Conservation (phyloP, 2,797 vertebrate species). For the Enteromius anoplus region DNA sequence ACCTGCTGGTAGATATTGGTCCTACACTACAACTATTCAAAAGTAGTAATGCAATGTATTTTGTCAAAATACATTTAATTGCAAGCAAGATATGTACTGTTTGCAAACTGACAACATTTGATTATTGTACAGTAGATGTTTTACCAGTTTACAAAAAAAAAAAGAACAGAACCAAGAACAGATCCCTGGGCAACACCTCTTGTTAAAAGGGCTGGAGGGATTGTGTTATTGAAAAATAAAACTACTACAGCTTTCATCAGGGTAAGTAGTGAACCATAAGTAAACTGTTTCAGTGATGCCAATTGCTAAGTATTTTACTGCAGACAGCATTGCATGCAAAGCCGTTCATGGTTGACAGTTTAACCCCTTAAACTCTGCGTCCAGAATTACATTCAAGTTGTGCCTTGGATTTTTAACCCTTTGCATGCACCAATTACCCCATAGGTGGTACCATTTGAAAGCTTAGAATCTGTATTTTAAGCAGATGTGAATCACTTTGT, state of each 20-base stretch:
- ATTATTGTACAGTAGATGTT: background rate
- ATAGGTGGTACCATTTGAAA: no score
- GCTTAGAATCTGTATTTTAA: no score
- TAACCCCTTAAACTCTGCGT: no score
- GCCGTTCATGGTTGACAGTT: background rate
- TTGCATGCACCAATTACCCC: no score
- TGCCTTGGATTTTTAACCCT: no score
- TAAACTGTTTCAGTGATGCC: background rate
- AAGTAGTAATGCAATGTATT: background rate
- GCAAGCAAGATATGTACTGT: background rate
- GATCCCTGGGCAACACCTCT: background rate
- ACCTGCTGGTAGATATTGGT: background rate
- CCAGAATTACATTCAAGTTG: no score
- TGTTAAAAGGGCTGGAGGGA: background rate
- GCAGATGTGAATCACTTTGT: no score
- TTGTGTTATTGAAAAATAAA: background rate
- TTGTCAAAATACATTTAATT: background rate
- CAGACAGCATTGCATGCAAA: background rate
- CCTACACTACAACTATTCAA: background rate
- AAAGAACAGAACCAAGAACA: background rate
- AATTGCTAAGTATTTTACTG: background rate
- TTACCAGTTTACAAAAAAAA: background rate
- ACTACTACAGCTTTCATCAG: background rate
- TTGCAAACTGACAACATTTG: background rate
- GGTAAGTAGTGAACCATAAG: conserved; percentile 3